Conservation (phyloP, 1,140 invertebrate species). For the Aphis gossypii region DNA sequence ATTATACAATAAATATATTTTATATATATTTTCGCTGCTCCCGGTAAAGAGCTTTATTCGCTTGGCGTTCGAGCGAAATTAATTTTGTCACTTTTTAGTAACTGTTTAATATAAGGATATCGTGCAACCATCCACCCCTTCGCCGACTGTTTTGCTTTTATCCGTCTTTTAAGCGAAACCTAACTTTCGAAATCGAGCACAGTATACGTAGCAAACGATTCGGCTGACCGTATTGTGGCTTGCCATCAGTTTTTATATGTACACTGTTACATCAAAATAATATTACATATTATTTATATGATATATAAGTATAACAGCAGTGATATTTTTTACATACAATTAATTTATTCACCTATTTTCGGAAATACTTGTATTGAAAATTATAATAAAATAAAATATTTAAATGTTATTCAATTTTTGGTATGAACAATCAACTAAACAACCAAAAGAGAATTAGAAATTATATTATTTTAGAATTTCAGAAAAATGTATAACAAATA, state of each 20-base stretch:
- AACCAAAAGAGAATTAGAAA: not conserved
- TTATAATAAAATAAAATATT: not conserved
- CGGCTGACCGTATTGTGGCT: not conserved
- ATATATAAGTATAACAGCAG: no score
- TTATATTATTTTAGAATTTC: not conserved
- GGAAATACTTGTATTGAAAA: not conserved
- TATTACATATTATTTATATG: no score
- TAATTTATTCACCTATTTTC: not conserved
- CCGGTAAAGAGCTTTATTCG: conserved; percentile 54
- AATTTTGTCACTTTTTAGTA: conserved; percentile 56
- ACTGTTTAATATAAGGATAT: conserved; percentile 52
- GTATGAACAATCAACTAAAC: not conserved
- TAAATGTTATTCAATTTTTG: not conserved
- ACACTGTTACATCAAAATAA: not conserved
- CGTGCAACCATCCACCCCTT: not conserved
- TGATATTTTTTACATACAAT: no score
- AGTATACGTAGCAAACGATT: not conserved
- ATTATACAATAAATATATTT: conserved; percentile 43
- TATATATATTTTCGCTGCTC: conserved; percentile 40
- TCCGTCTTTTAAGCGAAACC: not conserved
- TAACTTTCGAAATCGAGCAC: not conserved
- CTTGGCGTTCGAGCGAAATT: conserved; percentile 45
- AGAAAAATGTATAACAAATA: not conserved
- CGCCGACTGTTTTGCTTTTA: not conserved
- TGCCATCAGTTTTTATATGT: not conserved